phyloP scores from a whole-genome alignment of 2,113 vertebrate species.

The Pterocles gutturalis region DNA sequence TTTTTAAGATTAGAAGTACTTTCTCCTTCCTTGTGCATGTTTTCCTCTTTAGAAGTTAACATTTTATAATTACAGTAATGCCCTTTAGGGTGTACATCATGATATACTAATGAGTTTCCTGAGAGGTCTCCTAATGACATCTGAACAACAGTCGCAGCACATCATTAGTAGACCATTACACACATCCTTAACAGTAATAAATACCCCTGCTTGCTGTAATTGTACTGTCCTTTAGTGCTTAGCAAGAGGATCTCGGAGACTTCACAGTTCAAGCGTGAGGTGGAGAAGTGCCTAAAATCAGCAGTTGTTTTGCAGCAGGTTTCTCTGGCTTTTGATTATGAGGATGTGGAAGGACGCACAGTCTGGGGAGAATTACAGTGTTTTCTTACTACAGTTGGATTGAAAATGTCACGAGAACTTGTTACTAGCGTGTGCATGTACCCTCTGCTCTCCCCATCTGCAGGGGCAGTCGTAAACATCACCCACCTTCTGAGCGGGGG shows the following conservation, averaged over 20 bases:
- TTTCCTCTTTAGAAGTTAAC: slow-evolving; percentile 20
- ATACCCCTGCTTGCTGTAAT: not conserved
- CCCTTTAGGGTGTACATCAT: slow-evolving; percentile 12
- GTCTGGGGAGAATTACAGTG: not conserved
- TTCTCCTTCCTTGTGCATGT: not conserved
- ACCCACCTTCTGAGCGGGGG: not conserved
- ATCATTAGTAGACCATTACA: not conserved
- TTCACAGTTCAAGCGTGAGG: not conserved
- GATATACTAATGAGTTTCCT: not conserved
- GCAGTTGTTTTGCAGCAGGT: not conserved
- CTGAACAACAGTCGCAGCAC: not conserved
- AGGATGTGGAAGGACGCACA: not conserved
- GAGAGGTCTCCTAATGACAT: slow-evolving; percentile 40
- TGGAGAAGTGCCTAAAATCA: not conserved
- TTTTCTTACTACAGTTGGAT: not conserved
- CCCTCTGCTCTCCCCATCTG: not conserved
- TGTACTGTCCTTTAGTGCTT: not conserved
- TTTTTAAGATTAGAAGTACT: not conserved
- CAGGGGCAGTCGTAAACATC: not conserved
- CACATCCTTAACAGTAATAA: slow-evolving; percentile 10
- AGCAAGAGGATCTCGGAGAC: not conserved
- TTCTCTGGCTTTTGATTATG: not conserved
- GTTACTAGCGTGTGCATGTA: rapidly evolving
- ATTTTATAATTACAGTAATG: slow-evolving; percentile 23
- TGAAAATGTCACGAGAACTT: not conserved